Percentiles rank a stretch among this genome's conserved stretches.
phyloP scores from a whole-genome alignment of 2,797 vertebrate species.

The Acrossocheilus fasciatus region DNA sequence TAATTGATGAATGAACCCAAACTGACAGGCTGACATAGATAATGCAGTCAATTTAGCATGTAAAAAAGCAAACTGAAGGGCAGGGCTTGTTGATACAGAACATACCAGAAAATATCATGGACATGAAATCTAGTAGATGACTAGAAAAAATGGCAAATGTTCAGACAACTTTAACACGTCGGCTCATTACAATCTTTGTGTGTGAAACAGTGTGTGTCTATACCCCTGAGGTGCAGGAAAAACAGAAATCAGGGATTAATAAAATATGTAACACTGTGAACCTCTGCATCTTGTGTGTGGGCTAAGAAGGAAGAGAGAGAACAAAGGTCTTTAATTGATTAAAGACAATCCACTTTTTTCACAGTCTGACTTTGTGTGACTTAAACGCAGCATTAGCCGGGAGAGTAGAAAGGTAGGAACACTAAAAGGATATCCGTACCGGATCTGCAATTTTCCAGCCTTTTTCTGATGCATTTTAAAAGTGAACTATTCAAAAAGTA shows the following conservation, averaged over 20 bases:
- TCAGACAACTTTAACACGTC: conserved; percentile 46
- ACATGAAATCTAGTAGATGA: conserved; percentile 31
- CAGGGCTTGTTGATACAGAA: conserved; percentile 53
- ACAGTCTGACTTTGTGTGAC: conserved; percentile 34
- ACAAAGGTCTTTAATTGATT: conserved; percentile 49
- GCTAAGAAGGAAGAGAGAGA: conserved; percentile 49
- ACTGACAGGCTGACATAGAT: conserved; percentile 58
- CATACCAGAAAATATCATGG: conserved; percentile 33
- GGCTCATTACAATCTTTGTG: conserved; percentile 40
- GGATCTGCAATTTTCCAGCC: conserved; percentile 58
- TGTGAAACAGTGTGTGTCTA: conserved; percentile 20
- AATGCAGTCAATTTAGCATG: conserved; percentile 51
- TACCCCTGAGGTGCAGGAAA: conserved; percentile 50
- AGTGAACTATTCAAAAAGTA: conserved; percentile 59
- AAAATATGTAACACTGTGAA: conserved; percentile 65
- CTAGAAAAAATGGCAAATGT: conserved; percentile 22
- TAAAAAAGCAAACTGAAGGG: conserved; percentile 53
- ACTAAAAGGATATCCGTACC: conserved; percentile 24
- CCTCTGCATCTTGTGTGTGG: conserved; percentile 54
- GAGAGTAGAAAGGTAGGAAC: conserved; percentile 30
- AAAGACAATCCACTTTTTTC: conserved; percentile 53
- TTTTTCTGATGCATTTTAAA: conserved; percentile 62
- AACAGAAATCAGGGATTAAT: conserved; percentile 64
- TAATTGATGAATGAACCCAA: conserved; percentile 53
- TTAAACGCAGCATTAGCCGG: conserved; percentile 27